A percentile compares a stretch with the other conserved stretches of the same genome.
Conservation (phyloP, 2,888 invertebrate species). For the Nezara viridula region DNA sequence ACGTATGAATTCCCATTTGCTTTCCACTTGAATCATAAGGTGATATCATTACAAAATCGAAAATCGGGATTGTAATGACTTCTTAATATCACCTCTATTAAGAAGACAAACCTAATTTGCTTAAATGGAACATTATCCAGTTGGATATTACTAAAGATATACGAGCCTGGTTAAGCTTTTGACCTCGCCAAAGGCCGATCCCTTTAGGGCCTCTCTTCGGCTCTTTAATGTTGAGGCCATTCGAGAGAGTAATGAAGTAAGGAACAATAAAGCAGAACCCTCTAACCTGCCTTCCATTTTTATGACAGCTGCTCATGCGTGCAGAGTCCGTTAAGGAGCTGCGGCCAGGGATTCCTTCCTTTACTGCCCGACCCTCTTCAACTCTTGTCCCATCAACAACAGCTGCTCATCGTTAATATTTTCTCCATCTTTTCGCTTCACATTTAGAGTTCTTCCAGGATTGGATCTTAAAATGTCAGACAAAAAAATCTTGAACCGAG, state of each 20-base stretch:
- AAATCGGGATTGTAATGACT: too few species aligned
- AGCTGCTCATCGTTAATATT: not conserved
- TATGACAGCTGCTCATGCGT: conserved; percentile 5
- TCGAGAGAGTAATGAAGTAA: not conserved
- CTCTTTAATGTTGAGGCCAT: not conserved
- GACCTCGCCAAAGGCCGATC: not conserved
- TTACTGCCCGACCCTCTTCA: not conserved
- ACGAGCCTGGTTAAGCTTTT: not conserved
- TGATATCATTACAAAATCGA: too few species aligned
- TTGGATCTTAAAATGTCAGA: not conserved
- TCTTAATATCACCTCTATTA: conserved; percentile 5
- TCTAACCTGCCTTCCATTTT: not conserved
- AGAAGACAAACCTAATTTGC: not conserved
- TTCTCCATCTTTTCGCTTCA: not conserved
- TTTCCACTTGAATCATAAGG: too few species aligned
- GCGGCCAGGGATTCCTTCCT: not conserved
- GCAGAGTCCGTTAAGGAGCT: conserved; percentile 9
- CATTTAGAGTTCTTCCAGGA: not conserved
- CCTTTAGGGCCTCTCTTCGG: not conserved
- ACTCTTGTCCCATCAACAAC: not conserved
- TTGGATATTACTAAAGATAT: not conserved
- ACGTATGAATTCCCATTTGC: too few species aligned
- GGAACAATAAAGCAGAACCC: not conserved
- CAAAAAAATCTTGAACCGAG: not conserved
- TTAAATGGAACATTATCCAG: not conserved